Percentiles rank a stretch among this genome's conserved stretches.
These are phyloP conservation scores for Proisotoma minuta DNA, from an alignment of 2,888 invertebrate species.

Conservation along the genomic window DNA sequence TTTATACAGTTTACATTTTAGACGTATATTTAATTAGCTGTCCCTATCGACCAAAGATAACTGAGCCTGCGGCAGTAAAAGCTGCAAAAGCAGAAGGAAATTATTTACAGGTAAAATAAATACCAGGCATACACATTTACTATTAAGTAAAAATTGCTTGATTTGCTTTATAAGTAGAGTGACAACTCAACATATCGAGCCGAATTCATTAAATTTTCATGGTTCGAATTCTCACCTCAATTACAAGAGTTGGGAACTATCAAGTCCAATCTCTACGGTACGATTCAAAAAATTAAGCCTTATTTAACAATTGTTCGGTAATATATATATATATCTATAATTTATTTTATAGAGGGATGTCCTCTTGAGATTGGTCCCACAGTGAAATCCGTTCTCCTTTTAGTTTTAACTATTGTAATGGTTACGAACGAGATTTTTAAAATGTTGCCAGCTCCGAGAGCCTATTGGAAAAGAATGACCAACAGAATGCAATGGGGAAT, in stretches of 20 bases:
- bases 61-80: constrained; percentile 45
- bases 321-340: no score
- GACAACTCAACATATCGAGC: constrained; percentile 38
- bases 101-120: no score
- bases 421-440: constrained; percentile 44
- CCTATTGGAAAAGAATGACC: constrained; percentile 40
- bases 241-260: constrained; percentile 35
- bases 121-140: no score
- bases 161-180: no score
- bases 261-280: constrained; percentile 33
- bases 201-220: constrained; percentile 45
- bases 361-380: constrained; percentile 46
- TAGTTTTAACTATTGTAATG: constrained; percentile 42
- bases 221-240: constrained; percentile 44
- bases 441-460: constrained; percentile 41
- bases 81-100: constrained; percentile 38
- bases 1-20: constrained; percentile 45
- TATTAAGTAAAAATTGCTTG: no score
- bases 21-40: constrained; percentile 45
- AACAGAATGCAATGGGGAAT: constrained; percentile 40
- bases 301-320: no score
- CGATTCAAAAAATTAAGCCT: not conserved
- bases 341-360: constrained; percentile 28
- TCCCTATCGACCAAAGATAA: constrained; percentile 45
- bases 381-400: constrained; percentile 41